Percentiles rank a stretch among this genome's conserved stretches.
These are phyloP conservation scores for Campoplex capitator DNA, from an alignment of 2,888 invertebrate species.

Conservation along the genomic window DNA sequence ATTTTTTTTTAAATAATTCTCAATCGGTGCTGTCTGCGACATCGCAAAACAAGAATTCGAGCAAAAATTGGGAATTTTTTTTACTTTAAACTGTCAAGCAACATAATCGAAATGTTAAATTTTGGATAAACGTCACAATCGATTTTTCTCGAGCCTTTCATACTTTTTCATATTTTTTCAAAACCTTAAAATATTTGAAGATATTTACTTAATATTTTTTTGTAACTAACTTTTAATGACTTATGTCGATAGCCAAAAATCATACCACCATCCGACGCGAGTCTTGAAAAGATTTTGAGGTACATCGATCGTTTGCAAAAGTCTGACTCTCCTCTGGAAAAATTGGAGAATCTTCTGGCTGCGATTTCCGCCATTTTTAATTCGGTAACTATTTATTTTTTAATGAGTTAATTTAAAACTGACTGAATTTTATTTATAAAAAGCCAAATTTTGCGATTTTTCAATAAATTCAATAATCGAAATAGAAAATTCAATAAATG, in stretches of 20 bases:
- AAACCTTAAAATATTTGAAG: not conserved
- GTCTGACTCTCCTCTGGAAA: slow-evolving; percentile 96
- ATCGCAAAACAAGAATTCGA: not conserved
- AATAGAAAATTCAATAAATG: too few species aligned
- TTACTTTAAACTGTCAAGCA: too few species aligned
- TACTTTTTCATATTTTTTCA: not conserved
- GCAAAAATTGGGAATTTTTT: too few species aligned
- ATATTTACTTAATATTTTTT: not conserved
- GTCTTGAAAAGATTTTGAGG: slow-evolving; percentile 91
- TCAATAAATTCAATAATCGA: not conserved
- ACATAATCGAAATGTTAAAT: too few species aligned
- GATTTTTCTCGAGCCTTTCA: too few species aligned
- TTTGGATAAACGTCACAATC: too few species aligned
- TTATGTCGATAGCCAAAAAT: slow-evolving; percentile 87
- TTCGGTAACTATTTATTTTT: slow-evolving; percentile 86
- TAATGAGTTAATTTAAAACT: not conserved
- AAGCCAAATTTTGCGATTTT: not conserved
- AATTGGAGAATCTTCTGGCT: slow-evolving; percentile 95
- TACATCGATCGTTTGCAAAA: slow-evolving; percentile 93
- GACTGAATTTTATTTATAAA: not conserved
- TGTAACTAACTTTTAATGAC: not conserved
- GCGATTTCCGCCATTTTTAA: slow-evolving; percentile 95
- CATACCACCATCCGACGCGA: slow-evolving; percentile 90
- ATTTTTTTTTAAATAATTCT: too few species aligned
- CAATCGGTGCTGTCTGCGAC: too few species aligned